These are phyloP conservation scores for Sphyrna mokarran DNA, from an alignment of 2,113 vertebrate genomes.

Conservation along the genomic window DNA sequence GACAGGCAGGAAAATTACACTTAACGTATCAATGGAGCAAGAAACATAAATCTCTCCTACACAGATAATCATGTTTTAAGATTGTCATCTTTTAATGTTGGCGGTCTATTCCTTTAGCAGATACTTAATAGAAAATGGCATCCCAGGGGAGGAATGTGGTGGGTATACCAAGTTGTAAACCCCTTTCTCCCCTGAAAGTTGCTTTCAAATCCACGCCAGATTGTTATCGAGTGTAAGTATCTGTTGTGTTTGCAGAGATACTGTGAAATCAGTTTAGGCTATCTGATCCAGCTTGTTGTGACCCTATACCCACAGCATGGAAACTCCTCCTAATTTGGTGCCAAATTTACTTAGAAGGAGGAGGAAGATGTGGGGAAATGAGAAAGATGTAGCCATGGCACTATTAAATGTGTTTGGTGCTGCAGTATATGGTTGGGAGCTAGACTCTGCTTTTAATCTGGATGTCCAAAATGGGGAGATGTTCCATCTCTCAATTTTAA, in stretches of 20 bases:
- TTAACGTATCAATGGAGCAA: neutral
- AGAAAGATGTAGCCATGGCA: neutral
- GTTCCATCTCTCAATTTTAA: neutral
- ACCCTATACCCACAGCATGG: neutral
- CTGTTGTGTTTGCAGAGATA: neutral
- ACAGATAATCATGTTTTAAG: neutral
- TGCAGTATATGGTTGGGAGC: neutral
- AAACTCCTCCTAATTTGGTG: neutral
- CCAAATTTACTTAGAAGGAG: neutral
- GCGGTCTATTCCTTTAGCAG: neutral
- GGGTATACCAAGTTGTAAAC: neutral
- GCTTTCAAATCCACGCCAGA: neutral
- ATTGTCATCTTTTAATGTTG: neutral
- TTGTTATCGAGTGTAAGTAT: neutral
- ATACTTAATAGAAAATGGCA: neutral
- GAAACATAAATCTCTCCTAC: neutral
- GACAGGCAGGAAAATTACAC: neutral
- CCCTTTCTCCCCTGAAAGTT: neutral
- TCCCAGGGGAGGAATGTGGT: neutral
- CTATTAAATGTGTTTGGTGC: neutral
- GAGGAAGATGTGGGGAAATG: neutral
- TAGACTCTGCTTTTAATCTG: neutral
- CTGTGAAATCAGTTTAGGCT: neutral
- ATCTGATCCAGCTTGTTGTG: neutral
- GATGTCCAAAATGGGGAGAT: neutral